phyloP scores from a whole-genome alignment of 2,888 invertebrate genomes.

The Hylaea fasciaria region DNA sequence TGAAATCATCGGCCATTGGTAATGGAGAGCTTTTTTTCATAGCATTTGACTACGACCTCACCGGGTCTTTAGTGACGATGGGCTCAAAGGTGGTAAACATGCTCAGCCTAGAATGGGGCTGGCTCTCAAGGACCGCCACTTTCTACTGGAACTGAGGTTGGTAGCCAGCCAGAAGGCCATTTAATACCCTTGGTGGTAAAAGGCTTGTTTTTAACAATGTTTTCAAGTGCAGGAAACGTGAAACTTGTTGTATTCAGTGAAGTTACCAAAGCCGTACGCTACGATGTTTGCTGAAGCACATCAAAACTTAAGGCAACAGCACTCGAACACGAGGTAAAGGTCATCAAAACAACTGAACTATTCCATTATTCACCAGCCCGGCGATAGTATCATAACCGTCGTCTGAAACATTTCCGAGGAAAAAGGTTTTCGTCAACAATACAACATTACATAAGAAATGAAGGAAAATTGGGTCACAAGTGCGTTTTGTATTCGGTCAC shows the following conservation, averaged over 20 bases:
- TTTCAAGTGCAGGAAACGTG: background rate
- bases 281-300: constrained; percentile 13
- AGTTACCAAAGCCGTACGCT: background rate
- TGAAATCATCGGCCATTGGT: too few species aligned
- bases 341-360: constrained; percentile 24
- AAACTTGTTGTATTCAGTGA: background rate
- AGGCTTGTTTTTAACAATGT: too few species aligned
- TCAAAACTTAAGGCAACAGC: constrained; percentile 17
- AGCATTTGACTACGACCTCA: too few species aligned
- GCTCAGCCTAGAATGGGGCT: too few species aligned
- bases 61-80: too few species aligned
- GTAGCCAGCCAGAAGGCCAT: too few species aligned
- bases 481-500: constrained; percentile 46
- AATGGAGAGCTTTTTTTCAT: too few species aligned
- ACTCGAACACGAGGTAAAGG: constrained; percentile 11
- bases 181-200: too few species aligned
- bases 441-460: constrained; percentile 50
- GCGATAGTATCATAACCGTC: constrained; percentile 27
- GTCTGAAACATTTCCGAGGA: constrained; percentile 24
- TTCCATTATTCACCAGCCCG: constrained; percentile 26
- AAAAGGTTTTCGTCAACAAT: constrained; percentile 38
- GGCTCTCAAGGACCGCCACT: too few species aligned
- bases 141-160: too few species aligned
- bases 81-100: too few species aligned
- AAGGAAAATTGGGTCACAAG: constrained; percentile 52